phyloP scores from a whole-genome alignment of 2,113 vertebrate species.

The Ariopsis seemanni region DNA sequence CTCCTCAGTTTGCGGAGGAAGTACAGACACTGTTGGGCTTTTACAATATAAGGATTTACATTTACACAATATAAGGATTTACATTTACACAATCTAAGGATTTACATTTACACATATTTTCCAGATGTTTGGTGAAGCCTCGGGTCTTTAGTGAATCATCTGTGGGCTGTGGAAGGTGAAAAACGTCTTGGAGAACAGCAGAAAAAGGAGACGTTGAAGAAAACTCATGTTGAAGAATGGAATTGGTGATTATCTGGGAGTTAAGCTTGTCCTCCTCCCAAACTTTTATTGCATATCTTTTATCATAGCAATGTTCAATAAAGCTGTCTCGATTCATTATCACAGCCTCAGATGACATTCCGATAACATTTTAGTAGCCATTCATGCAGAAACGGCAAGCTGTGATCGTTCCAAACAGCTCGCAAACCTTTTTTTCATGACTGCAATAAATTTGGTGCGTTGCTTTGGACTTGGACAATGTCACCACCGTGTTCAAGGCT shows the following conservation, averaged over 20 bases:
- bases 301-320: constrained; percentile 3
- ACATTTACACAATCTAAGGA: neutral
- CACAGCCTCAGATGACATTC: neutral
- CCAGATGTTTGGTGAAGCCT: neutral
- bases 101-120: neutral
- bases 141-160: neutral
- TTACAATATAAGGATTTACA: neutral
- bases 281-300: constrained; percentile 6
- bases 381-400: neutral
- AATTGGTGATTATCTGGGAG: neutral
- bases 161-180: neutral
- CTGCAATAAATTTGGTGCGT: constrained; percentile 29
- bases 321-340: constrained; percentile 8
- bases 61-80: neutral
- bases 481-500: constrained; percentile 38
- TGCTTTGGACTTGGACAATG: constrained; percentile 35
- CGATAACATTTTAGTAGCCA: constrained; percentile 11
- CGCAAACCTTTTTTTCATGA: neutral
- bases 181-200: neutral
- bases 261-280: neutral
- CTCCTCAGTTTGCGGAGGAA: no score
- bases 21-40: no score
- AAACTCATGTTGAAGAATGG: neutral
- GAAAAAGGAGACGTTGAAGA: neutral
- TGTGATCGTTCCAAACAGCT: neutral